Evolutionary conservation across 1,140 invertebrate species (phyloP).

Genomic region (Cyphomyrmex costatus): DNA sequence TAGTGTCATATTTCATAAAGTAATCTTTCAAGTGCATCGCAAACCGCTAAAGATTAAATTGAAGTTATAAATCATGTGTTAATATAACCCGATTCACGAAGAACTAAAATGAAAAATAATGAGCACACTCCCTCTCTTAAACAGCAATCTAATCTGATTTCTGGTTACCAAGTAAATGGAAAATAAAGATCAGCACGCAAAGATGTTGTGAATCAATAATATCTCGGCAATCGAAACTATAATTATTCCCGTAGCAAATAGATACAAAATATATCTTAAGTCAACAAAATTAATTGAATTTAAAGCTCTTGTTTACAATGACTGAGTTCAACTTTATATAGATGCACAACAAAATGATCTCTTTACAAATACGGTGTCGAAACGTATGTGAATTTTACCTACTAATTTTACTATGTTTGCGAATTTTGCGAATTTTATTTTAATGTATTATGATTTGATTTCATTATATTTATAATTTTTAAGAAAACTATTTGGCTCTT

Average conservation of each 20-base stretch:
- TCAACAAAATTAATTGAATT: conserved; percentile 38
- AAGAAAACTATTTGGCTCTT: too few relatives aligned
- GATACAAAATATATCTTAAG: conserved; percentile 29
- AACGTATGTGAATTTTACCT: too few relatives aligned
- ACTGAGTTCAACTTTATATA: conserved; percentile 1
- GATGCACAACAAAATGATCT: background rate
- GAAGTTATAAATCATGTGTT: conserved; percentile 60
- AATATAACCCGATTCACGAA: conserved; percentile 21
- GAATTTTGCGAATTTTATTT: too few relatives aligned
- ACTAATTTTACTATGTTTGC: too few relatives aligned
- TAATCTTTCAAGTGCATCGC: conserved; percentile 44
- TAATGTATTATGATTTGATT: too few relatives aligned
- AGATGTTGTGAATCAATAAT: conserved; percentile 64
- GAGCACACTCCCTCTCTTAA: conserved; percentile 37
- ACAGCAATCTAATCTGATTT: conserved; percentile 66
- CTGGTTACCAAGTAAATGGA: conserved; percentile 39
- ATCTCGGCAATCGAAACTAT: conserved; percentile 42
- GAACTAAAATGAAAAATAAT: conserved; percentile 62
- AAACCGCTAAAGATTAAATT: conserved; percentile 44
- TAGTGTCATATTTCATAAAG: conserved; percentile 11
- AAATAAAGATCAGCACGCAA: conserved; percentile 69
- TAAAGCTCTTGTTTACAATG: conserved; percentile 46
- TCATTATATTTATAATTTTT: too few relatives aligned
- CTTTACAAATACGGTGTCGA: too few relatives aligned
- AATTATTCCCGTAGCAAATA: conserved; percentile 47